A percentile compares a stretch with the other conserved stretches of the same genome.
Conservation (phyloP, 2,888 invertebrate species). For the Eretmocerus hayati region DNA sequence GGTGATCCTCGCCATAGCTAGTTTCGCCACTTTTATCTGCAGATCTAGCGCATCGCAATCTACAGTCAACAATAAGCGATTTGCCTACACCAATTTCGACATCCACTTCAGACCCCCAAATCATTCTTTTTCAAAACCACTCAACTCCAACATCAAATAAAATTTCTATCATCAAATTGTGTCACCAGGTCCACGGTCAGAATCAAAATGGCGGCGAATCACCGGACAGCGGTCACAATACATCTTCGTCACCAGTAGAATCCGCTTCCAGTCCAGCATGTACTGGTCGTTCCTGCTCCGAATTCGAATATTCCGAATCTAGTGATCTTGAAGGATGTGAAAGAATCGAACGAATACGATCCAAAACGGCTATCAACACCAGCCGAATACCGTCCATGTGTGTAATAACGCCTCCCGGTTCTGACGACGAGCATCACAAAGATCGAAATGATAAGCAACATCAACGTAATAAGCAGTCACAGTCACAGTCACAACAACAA, state of each 20-base stretch:
- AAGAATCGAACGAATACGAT: slow-evolving; percentile 75
- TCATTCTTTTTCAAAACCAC: too few relatives aligned
- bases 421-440: slow-evolving; percentile 69
- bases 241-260: slow-evolving; percentile 72
- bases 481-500: slow-evolving; percentile 25
- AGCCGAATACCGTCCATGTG: slow-evolving; percentile 89
- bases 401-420: slow-evolving; percentile 80
- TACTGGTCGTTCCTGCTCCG: slow-evolving; percentile 63
- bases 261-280: slow-evolving; percentile 65
- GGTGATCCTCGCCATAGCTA: too few relatives aligned
- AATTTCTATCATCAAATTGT: too few relatives aligned
- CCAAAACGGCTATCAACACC: slow-evolving; percentile 80
- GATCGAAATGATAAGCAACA: slow-evolving; percentile 29
- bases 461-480: slow-evolving; percentile 36
- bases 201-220: slow-evolving; percentile 63
- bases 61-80: too few relatives aligned
- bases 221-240: slow-evolving; percentile 74
- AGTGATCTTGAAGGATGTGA: slow-evolving; percentile 84
- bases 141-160: too few relatives aligned
- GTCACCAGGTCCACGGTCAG: slow-evolving; percentile 43
- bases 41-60: too few relatives aligned
- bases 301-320: slow-evolving; percentile 79
- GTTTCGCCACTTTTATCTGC: too few relatives aligned
- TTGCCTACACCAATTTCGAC: too few relatives aligned
- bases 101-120: too few relatives aligned